A percentile compares a stretch with the other conserved stretches of the same genome.
These are phyloP conservation scores for Melanotus villosus DNA, from an alignment of 2,888 invertebrate genomes.

Conservation along the genomic window DNA sequence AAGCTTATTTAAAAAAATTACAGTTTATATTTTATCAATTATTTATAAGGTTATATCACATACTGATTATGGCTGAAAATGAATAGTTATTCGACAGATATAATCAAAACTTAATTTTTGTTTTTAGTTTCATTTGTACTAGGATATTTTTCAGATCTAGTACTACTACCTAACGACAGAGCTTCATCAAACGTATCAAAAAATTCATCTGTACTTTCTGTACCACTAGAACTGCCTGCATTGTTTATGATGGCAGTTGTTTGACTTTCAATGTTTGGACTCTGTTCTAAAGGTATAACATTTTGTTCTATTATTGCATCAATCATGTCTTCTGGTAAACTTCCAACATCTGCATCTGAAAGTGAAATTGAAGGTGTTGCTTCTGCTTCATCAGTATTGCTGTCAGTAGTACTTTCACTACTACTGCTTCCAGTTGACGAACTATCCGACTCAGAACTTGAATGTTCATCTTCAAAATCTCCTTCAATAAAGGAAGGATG, in stretches of 20 bases:
- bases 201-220: slow-evolving; percentile 52
- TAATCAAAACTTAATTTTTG: slow-evolving; percentile 6
- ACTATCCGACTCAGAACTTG: slow-evolving; percentile 53
- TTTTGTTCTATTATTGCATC: neutral
- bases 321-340: slow-evolving; percentile 31
- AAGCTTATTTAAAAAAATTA: neutral
- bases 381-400: slow-evolving; percentile 32
- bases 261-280: neutral
- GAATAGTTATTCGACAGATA: neutral
- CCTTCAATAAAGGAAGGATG: slow-evolving; percentile 64
- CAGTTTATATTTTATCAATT: slow-evolving; percentile 9
- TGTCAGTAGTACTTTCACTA: neutral
- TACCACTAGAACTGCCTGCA: slow-evolving; percentile 37
- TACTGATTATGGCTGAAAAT: neutral
- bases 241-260: neutral
- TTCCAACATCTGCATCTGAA: slow-evolving; percentile 31
- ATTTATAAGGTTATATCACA: slow-evolving; percentile 14
- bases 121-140: neutral
- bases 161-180: slow-evolving; percentile 17
- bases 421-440: slow-evolving; percentile 50
- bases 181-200: slow-evolving; percentile 51
- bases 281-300: neutral
- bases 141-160: slow-evolving; percentile 2
- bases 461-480: slow-evolving; percentile 59
- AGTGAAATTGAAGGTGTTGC: slow-evolving; percentile 34